phyloP scores from a whole-genome alignment of 1,140 invertebrate species.

The Acromyrmex heyeri region DNA sequence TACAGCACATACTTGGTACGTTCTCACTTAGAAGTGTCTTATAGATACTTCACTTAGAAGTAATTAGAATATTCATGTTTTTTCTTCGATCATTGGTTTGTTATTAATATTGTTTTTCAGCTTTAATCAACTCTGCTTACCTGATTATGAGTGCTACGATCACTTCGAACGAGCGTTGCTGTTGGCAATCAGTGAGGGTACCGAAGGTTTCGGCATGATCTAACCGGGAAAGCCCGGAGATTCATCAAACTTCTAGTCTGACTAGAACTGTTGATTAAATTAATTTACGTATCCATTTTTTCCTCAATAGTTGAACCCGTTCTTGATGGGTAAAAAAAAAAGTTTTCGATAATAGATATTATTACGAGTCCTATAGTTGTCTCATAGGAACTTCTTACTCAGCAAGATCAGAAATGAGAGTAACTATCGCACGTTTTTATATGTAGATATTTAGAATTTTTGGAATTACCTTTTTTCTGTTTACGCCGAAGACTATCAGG shows the following conservation, averaged over 20 bases:
- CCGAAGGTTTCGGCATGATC: slow-evolving; percentile 98
- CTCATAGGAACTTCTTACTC: neutral
- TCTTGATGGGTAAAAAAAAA: slow-evolving; percentile 12
- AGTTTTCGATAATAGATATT: slow-evolving; percentile 29
- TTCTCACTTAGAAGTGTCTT: slow-evolving; percentile 11
- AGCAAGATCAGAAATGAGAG: neutral
- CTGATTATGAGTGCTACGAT: slow-evolving; percentile 97
- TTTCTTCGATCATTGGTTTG: slow-evolving; percentile 29
- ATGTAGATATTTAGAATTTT: slow-evolving; percentile 37
- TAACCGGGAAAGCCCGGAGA: slow-evolving; percentile 82
- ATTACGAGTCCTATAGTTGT: neutral
- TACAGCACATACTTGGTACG: slow-evolving; percentile 96
- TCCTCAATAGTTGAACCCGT: neutral
- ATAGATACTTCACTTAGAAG: too few species aligned
- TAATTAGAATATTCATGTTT: neutral
- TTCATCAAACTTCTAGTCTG: slow-evolving; percentile 63
- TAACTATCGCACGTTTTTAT: slow-evolving; percentile 65
- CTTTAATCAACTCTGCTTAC: slow-evolving; percentile 98
- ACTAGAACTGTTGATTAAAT: neutral
- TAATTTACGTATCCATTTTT: slow-evolving; percentile 54
- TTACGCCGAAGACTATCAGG: slow-evolving; percentile 61
- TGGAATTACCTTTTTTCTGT: slow-evolving; percentile 39
- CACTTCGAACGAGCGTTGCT: slow-evolving; percentile 96
- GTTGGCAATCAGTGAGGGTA: slow-evolving; percentile 97
- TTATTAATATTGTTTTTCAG: slow-evolving; percentile 87